A percentile compares a stretch with the other conserved stretches of the same genome.
Evolutionary conservation across 2,113 vertebrate species (phyloP).

Genomic region (Pelmatolapia mariae): DNA sequence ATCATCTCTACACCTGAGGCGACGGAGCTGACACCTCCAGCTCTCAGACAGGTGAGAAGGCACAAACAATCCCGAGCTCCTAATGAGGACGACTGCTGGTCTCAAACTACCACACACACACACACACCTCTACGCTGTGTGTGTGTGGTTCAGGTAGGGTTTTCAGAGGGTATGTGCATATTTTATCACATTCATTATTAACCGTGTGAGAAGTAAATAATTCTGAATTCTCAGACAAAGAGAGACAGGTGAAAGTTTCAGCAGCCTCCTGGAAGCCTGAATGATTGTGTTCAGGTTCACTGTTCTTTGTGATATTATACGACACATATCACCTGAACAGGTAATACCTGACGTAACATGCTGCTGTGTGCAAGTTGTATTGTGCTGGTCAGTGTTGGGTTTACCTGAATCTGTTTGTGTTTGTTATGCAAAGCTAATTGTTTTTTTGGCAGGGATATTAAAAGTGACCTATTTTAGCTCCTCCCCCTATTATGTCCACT

Average conservation of each 20-base stretch:
- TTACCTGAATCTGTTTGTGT: neutral
- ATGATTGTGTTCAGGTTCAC: neutral
- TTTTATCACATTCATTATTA: neutral
- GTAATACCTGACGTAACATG: neutral
- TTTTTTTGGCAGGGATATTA: neutral
- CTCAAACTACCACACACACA: neutral
- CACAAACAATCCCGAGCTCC: constrained; percentile 45
- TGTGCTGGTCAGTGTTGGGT: neutral
- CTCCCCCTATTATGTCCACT: neutral
- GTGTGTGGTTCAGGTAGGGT: neutral
- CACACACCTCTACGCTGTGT: neutral
- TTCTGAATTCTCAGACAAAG: neutral
- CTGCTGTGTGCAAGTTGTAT: neutral
- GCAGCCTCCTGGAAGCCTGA: neutral
- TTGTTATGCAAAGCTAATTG: neutral
- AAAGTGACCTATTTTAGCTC: neutral
- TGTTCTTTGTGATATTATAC: neutral
- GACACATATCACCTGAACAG: neutral
- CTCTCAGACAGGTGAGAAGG: constrained; percentile 61
- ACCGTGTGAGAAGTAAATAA: neutral
- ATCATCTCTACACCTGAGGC: constrained; percentile 63
- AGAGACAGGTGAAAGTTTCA: neutral
- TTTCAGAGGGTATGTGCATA: neutral
- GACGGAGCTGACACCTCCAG: constrained; percentile 62
- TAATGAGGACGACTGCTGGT: constrained; percentile 20